Percentiles rank a stretch among this genome's conserved stretches.
Evolutionary conservation across 2,888 invertebrate species (phyloP).

Genomic region (Tholera decimalis): DNA sequence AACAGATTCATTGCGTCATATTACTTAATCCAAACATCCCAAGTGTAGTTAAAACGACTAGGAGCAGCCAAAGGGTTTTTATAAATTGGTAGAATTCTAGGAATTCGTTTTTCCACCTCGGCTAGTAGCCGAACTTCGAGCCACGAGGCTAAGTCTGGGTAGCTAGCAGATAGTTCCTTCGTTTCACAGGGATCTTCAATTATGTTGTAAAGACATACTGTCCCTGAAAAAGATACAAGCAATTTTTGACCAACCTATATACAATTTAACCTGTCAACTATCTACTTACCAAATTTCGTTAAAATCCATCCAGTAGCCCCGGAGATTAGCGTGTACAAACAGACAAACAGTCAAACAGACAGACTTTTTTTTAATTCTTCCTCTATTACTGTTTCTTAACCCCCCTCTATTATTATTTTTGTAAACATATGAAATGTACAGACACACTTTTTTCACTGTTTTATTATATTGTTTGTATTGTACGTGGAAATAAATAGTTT

Average conservation of each 20-base stretch:
- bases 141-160: constrained; percentile 72
- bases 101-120: constrained; percentile 74
- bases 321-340: no score
- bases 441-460: no score
- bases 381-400: no score
- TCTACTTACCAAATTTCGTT: no score
- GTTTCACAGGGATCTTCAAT: constrained; percentile 83
- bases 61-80: constrained; percentile 79
- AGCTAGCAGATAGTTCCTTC: constrained; percentile 72
- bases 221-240: constrained; percentile 70
- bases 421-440: no score
- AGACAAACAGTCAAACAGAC: no score
- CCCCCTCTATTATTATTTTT: no score
- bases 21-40: constrained; percentile 75
- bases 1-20: neutral
- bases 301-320: no score
- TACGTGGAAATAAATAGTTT: no score
- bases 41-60: constrained; percentile 78
- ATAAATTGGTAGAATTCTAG: constrained; percentile 71
- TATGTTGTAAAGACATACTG: constrained; percentile 80
- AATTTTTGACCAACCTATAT: neutral
- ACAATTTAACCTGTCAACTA: no score
- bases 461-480: no score
- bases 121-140: constrained; percentile 68
- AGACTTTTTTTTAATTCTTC: no score